Base-by-base conservation (phyloP, 2,888 invertebrate genomes). In the Crossocerus cetratus region DNA sequence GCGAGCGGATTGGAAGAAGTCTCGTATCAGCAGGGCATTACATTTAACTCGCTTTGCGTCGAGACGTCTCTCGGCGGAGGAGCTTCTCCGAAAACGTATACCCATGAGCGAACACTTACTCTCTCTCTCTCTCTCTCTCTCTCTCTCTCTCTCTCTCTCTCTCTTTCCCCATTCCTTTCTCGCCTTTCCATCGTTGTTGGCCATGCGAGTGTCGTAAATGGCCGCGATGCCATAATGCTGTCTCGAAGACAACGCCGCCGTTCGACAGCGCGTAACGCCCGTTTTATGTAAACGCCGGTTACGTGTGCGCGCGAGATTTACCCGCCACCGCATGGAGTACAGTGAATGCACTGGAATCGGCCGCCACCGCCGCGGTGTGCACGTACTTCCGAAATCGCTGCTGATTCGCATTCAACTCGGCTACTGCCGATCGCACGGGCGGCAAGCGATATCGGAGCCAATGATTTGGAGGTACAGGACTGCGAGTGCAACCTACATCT, bases 161-260 rank as follows among this genome's bases (percentile, higher is more conserved):
- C 32, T 8, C 32, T 8, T 4, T 2, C 32, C 11, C 32, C 32
- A 32, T 32, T 32, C 32, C 11, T 11, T 5, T n/a, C n/a, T n/a
- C n/a, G n/a, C n/a, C n/a, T n/a, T n/a, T n/a, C n/a, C n/a, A n/a
- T n/a, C n/a, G n/a, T n/a, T n/a, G n/a, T n/a, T n/a, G n/a, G 32
- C 32, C 1, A 32, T 11, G 32, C 32, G 5, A 4, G 32, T 72
- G 65, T 78, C 74, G 67, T 73, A 84, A 83, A 85, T 82, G 81
- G 74, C 83, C 81, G 81, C 76, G 75, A 70, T 65, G 49, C 67
- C 74, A 80, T 83, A 85, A 85, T 85, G 81, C 77, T 80, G 78
- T 80, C 79, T 76, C 77, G 61, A 69, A 80, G 81, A 83, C 83
- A 83, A 85, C 80, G 79, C 81, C 72, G 55, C 69, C 60, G 61